phyloP scores from a whole-genome alignment of 1,140 invertebrate species.

The Trinorchestia longiramus region DNA sequence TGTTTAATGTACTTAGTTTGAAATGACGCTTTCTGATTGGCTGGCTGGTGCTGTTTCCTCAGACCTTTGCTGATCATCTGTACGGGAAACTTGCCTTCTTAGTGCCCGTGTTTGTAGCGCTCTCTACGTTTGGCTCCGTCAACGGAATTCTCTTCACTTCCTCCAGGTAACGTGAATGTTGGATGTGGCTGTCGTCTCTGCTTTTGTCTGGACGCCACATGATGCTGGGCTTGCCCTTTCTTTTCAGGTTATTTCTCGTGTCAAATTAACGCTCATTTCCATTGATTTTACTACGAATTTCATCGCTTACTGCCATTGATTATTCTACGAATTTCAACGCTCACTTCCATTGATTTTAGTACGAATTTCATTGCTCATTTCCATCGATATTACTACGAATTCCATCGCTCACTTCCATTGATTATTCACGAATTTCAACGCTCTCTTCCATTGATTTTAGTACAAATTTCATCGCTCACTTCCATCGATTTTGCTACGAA shows the following conservation, averaged over 20 bases:
- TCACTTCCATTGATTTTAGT: too few relatives aligned
- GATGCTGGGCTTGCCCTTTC: not conserved
- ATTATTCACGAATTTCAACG: too few relatives aligned
- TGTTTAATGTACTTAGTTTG: not conserved
- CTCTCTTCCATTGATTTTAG: too few relatives aligned
- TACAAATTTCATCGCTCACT: too few relatives aligned
- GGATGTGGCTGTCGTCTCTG: not conserved
- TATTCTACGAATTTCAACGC: too few relatives aligned
- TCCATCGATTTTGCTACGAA: too few relatives aligned
- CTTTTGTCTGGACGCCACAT: not conserved
- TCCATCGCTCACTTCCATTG: too few relatives aligned
- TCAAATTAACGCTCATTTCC: not conserved
- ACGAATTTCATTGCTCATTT: too few relatives aligned
- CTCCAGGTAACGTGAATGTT: slow-evolving; percentile 72
- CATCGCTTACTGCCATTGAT: too few relatives aligned
- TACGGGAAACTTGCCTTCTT: slow-evolving; percentile 73
- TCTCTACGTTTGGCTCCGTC: slow-evolving; percentile 86
- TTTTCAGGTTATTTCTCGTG: not conserved
- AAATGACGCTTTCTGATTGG: not conserved
- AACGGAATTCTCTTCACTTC: slow-evolving; percentile 94
- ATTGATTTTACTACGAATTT: too few relatives aligned
- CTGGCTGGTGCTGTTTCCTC: slow-evolving; percentile 54
- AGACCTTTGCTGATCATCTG: slow-evolving; percentile 72
- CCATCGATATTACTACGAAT: too few relatives aligned
- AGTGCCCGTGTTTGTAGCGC: slow-evolving; percentile 87